These are phyloP conservation scores for Cryptocephalus moraei DNA, from an alignment of 2,888 invertebrate species.

Conservation along the genomic window DNA sequence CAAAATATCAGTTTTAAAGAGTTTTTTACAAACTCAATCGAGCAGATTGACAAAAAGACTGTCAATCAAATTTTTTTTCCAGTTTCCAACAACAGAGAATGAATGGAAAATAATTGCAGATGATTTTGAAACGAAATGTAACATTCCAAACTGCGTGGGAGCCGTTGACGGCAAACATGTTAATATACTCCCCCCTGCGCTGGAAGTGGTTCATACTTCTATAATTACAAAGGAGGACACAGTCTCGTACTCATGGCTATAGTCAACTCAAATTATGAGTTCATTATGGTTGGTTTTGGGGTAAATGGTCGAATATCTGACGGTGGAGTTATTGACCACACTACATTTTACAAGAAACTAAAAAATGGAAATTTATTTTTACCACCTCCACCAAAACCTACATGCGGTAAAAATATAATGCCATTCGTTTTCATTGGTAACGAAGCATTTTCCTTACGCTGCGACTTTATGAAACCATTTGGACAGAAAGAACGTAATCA, in stretches of 20 bases:
- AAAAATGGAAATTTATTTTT: constrained; percentile 2
- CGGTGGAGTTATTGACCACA: constrained; percentile 17
- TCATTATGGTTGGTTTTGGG: constrained; percentile 16
- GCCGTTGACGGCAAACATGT: constrained; percentile 21
- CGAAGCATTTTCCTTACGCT: constrained; percentile 16
- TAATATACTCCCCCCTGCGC: constrained; percentile 14
- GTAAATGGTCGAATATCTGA: constrained; percentile 18
- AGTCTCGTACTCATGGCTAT: constrained; percentile 16
- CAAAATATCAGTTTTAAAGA: too few species aligned
- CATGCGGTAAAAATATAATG: constrained; percentile 2
- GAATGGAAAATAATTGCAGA: constrained; percentile 6
- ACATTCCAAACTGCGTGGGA: constrained; percentile 19
- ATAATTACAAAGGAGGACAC: constrained; percentile 19
- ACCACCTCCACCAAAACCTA: constrained; percentile 1
- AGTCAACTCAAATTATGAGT: constrained; percentile 16
- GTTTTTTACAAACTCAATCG: too few species aligned
- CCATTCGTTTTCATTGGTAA: constrained; percentile 18
- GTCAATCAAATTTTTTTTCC: too few species aligned
- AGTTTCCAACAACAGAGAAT: constrained; percentile 1
- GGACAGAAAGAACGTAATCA: constrained; percentile 1
- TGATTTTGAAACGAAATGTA: constrained; percentile 15
- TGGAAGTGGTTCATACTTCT: constrained; percentile 19
- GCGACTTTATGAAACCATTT: constrained; percentile 15
- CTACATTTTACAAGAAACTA: constrained; percentile 13
- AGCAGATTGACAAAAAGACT: too few species aligned